Conservation (phyloP, 2,888 invertebrate genomes). For the Meta bourneti region DNA sequence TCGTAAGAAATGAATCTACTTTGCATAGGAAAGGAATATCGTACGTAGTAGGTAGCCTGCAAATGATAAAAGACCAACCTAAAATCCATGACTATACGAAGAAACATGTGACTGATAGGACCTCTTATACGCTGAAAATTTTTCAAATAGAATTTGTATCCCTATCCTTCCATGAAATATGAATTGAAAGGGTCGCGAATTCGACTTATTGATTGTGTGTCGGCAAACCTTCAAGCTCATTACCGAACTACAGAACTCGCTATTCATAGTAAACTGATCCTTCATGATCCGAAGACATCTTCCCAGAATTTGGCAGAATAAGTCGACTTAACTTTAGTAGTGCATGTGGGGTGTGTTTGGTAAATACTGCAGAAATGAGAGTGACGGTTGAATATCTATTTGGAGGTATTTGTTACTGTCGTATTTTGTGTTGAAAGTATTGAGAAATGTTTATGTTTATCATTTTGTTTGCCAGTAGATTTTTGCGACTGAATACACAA, state of each 20-base stretch:
- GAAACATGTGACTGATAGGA: neutral
- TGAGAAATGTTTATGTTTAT: neutral
- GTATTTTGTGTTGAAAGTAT: neutral
- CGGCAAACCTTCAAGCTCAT: slow-evolving; percentile 28
- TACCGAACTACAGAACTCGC: neutral
- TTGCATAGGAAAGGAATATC: too few relatives aligned
- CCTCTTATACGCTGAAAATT: neutral
- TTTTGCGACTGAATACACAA: too few relatives aligned
- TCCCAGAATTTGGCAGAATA: neutral
- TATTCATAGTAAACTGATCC: neutral
- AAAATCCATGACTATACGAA: neutral
- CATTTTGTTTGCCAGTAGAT: too few relatives aligned
- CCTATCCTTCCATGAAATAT: neutral
- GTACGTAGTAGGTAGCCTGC: too few relatives aligned
- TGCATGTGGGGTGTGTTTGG: neutral
- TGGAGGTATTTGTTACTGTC: neutral
- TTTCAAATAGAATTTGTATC: neutral
- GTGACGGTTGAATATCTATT: neutral
- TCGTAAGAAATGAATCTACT: too few relatives aligned
- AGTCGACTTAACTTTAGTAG: neutral
- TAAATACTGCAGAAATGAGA: neutral
- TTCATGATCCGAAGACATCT: neutral
- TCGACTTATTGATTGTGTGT: slow-evolving; percentile 29
- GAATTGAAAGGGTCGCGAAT: neutral
- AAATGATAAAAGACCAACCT: neutral